These are phyloP conservation scores for Eretmocerus hayati DNA, from an alignment of 2,888 invertebrate genomes.

Conservation along the genomic window DNA sequence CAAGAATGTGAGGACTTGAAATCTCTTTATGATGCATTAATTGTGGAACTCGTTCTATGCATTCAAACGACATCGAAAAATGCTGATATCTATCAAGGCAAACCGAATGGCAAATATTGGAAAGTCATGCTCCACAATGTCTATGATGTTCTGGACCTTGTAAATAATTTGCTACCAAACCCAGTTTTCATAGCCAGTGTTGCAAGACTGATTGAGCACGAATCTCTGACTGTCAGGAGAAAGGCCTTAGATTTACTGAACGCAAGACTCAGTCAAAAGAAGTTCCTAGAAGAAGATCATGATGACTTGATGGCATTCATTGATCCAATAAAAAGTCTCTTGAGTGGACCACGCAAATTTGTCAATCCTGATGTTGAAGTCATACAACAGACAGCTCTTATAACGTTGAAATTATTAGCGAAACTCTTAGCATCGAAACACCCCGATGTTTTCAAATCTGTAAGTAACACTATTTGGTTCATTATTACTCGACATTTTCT, in stretches of 20 bases:
- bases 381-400: slow-evolving; percentile 74
- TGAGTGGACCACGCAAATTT: slow-evolving; percentile 50
- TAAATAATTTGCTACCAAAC: slow-evolving; percentile 71
- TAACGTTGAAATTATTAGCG: slow-evolving; percentile 76
- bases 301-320: slow-evolving; percentile 55
- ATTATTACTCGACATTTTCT: not conserved
- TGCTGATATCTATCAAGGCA: slow-evolving; percentile 55
- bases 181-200: slow-evolving; percentile 74
- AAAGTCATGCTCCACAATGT: slow-evolving; percentile 70
- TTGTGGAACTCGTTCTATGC: slow-evolving; percentile 61
- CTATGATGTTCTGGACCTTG: slow-evolving; percentile 65
- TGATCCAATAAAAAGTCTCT: slow-evolving; percentile 55
- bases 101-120: slow-evolving; percentile 68
- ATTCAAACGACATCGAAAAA: slow-evolving; percentile 61
- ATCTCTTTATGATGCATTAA: slow-evolving; percentile 59
- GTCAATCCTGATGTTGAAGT: slow-evolving; percentile 56
- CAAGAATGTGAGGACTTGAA: slow-evolving; percentile 53
- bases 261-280: slow-evolving; percentile 65
- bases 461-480: slow-evolving; percentile 29
- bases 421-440: slow-evolving; percentile 62
- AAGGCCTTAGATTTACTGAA: slow-evolving; percentile 83
- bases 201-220: slow-evolving; percentile 64
- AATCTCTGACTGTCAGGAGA: slow-evolving; percentile 63
- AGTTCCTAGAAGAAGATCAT: slow-evolving; percentile 52
- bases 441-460: slow-evolving; percentile 63